Evolutionary conservation across 1,140 invertebrate genomes (phyloP), one percentile per base, ranked within the genome.

Genomic region (Diorhabda sublineata): DNA sequence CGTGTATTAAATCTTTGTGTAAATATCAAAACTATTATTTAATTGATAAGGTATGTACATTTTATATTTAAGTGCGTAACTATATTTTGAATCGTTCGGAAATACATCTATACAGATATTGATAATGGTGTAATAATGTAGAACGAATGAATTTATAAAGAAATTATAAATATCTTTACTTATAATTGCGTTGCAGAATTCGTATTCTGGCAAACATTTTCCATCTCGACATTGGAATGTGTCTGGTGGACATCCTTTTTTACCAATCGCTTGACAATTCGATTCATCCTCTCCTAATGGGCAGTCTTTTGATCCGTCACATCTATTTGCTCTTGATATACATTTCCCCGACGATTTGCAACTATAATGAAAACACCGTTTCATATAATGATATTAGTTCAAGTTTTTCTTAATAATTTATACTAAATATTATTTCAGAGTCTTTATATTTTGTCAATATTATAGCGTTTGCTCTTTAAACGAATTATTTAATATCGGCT

Each of bases 101-200:
- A 26, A 26, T 26, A 26, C 26, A 26, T 26, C 26, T 26, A 26
- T 26, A 26, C 26, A 26, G 26, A 26, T 26, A 26, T 26, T 26
- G 26, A 26, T 26, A 26, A 2, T 26, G 26, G 26, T 26, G 26
- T 26, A 26, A 26, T 26, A 26, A 26, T 26, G 26, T 26, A 26
- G 26, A 1, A 26, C 26, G 26, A 26, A 26, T 26, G 26, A 26
- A 26, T 26, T 26, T 26, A 26, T 26, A 26, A 61, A 61, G 11
- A 42, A 61, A n/a, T 41, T 4, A 63, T 45, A 4, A 44, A 42
- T 11, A 9, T 44, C 41, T 47, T 64, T n/a, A 64, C 91, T 89
- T 7, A 92, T 86, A 58, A 95, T 90, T 0, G 93, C 92, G 81
- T 96, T 96, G 81, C 94, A 96, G 82, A 95, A 95, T 77, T 93